A percentile compares a stretch with the other conserved stretches of the same genome.
Conservation (phyloP, 2,888 invertebrate genomes). For the Timandra comae region DNA sequence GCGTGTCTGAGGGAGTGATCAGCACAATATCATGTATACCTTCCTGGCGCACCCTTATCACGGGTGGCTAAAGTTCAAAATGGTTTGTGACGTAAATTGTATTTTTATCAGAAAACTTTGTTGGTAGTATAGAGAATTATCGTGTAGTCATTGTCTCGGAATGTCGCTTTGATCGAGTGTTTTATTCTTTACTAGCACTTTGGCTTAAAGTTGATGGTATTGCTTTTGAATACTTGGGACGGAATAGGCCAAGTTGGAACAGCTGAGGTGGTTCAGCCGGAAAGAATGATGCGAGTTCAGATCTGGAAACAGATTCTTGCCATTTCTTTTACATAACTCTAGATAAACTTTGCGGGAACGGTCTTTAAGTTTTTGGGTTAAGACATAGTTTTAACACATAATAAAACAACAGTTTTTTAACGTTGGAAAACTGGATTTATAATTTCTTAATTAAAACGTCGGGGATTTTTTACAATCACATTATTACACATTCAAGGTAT, state of each 20-base stretch:
- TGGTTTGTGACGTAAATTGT: constrained; percentile 10
- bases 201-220: constrained; percentile 30
- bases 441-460: too few species aligned
- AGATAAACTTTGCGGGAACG: too few species aligned
- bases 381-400: too few species aligned
- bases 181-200: constrained; percentile 37
- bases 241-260: constrained; percentile 19
- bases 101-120: constrained; percentile 34
- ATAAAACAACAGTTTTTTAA: too few species aligned
- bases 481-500: too few species aligned
- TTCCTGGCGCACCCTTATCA: constrained; percentile 22
- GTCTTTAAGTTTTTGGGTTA: too few species aligned
- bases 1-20: constrained; percentile 38
- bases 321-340: too few species aligned
- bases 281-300: constrained; percentile 9
- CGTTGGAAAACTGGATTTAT: too few species aligned
- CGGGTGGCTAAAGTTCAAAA: constrained; percentile 21
- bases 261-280: constrained; percentile 16
- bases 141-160: constrained; percentile 37
- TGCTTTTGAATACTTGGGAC: constrained; percentile 18
- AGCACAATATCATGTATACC: constrained; percentile 12
- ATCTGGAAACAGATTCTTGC: neutral
- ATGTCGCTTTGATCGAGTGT: constrained; percentile 43
- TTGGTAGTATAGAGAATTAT: constrained; percentile 35
- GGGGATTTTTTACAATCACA: too few species aligned